A percentile compares a stretch with the other conserved stretches of the same genome.
phyloP scores from a whole-genome alignment of 2,113 vertebrate genomes.

The crab-eating macaque (Macaca fascicularis) region T2T-MFA8v1.1 NC_088395.1:26062001-26062500 shows the following conservation, averaged over 20 bases:
- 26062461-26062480: not conserved
- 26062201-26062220: not conserved
- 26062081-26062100: not conserved
- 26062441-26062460: not conserved
- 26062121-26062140: constrained; percentile 13
- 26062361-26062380: not conserved
- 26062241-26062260: not conserved
- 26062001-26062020: not conserved
- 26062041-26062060: not conserved
- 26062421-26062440: not conserved
- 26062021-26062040: not conserved
- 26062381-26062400: not conserved
- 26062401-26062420: not conserved
- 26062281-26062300: not conserved
- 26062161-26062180: not conserved
- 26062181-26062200: not conserved
- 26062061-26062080: not conserved
- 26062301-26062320: not conserved
- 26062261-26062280: not conserved
- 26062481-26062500: not conserved
- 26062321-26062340: not conserved
- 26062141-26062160: not conserved
- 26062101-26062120: not conserved
- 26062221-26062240: not conserved
- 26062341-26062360: not conserved